These are phyloP conservation scores for Aix galericulata DNA, from an alignment of 2,113 vertebrate species.

Conservation along the genomic window DNA sequence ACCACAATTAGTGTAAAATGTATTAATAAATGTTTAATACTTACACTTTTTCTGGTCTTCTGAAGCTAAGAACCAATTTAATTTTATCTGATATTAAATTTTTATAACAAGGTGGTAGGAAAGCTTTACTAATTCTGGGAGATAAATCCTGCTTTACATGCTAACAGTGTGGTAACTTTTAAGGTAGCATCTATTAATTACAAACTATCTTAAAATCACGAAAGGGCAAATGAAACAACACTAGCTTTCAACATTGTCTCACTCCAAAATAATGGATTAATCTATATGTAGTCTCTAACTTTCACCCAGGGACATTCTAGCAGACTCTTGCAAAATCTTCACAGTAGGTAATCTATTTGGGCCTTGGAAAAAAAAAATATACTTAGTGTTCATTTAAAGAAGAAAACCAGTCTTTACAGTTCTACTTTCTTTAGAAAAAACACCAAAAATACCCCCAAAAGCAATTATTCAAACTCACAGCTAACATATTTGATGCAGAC, in stretches of 20 bases:
- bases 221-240: slow-evolving; percentile 39
- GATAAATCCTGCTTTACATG: not conserved
- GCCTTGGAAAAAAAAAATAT: not conserved
- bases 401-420: not conserved
- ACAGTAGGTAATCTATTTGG: slow-evolving; percentile 39
- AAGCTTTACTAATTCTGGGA: slow-evolving; percentile 44
- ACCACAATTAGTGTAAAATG: slow-evolving; percentile 45
- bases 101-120: slow-evolving; percentile 52
- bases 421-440: not conserved
- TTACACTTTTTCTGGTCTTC: slow-evolving; percentile 39
- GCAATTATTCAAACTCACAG: not conserved
- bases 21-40: slow-evolving; percentile 67
- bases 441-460: not conserved
- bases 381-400: slow-evolving; percentile 2
- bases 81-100: slow-evolving; percentile 41
- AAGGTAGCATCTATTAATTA: slow-evolving; percentile 33
- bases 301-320: not conserved
- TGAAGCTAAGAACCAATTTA: slow-evolving; percentile 21
- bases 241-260: not conserved
- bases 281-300: not conserved
- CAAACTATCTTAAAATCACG: slow-evolving; percentile 3
- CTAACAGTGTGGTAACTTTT: slow-evolving; percentile 37
- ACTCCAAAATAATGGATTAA: slow-evolving; percentile 44
- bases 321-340: slow-evolving; percentile 25
- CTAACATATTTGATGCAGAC: not conserved